Base-by-base conservation (phyloP, 2,888 invertebrate genomes). In the Formica aserva region DNA sequence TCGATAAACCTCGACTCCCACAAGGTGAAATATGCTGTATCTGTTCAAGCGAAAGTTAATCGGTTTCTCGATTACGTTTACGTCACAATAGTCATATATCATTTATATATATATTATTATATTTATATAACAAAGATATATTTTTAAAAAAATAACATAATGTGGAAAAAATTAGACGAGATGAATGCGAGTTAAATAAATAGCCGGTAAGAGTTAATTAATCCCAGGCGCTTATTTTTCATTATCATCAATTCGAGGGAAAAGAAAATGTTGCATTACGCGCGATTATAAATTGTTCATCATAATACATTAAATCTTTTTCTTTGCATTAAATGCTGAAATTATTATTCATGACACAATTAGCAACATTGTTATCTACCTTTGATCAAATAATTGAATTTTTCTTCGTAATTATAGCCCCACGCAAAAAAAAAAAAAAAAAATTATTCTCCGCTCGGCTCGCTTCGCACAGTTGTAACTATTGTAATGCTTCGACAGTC, bases 401-500 rank as follows among this genome's bases (percentile, higher is more conserved):
- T 22, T 57, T 26, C 57, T 45, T 45, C 45, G 1, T 9, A 26
- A 71, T 11, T 45, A 8, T 22, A 32, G 4, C 5, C 22, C 8
- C 55, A n/a, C 13, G 45, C 22, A 32, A 52, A 35, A 32, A 35
- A 35, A 32, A 32, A 32, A 32, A 32, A 32, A 32, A 0, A 1
- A 26, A 26, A 26, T 87, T 86, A 86, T 74, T 71, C 63, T 72
- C 66, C 35, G 9, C 60, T 15, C 81, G 67, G n/a, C 26, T 66
- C 82, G 63, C 77, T 77, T 32, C 8, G 52, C n/a, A 52, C 65
- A 48, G 52, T 63, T 45, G 57, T 26, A 45, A 55, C 80, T 65
- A 88, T 90, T 88, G 88, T 88, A 60, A 71, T 67, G 63, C 63
- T 32, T 18, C 72, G 75, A 78, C 57, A 75, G 83, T 86, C 80